Evolutionary conservation across 2,888 invertebrate genomes (phyloP), one percentile per base, ranked within the genome.

Genomic region (Bombyx huttoni): DNA sequence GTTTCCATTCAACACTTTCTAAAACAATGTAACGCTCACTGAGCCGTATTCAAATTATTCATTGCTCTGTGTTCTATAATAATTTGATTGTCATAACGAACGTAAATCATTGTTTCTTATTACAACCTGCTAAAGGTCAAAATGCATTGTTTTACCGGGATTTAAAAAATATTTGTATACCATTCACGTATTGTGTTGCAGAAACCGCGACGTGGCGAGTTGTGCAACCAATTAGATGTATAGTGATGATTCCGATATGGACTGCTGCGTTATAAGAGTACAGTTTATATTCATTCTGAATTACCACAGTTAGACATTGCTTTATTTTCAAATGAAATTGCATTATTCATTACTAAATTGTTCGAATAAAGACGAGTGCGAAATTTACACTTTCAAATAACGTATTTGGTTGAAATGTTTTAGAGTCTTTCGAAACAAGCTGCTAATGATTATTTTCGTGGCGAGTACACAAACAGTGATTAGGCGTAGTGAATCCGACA

Each of bases 21-120:
- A 79, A 80, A 78, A 79, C 75, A 79, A 76, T 76, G 68, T 73
- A 67, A 68, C 76, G 78, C 74, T 78, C 77, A 75, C 75, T 77
- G 72, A 70, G 68, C 69, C 67, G 67, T 74, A 74, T 81, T 79
- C 75, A 75, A 79, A 76, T 78, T 73, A 73, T 76, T 75, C 73
- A 69, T 73, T 73, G 75, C 73, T 73, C 74, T 71, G 74, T 53
- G 56, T 56, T 61, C 49, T 34, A 53, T 52, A 55, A 53, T 55
- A 48, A 59, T 56, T 48, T 51, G 57, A 54, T 60, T 49, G 34
- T 24, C 48, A 49, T 46, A 49, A 48, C 51, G 24, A 48, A 33
- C 49, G 50, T 48, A 51, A 14, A 48, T 53, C 49, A 49, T 51
- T 53, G 56, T 53, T 47, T 52, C 53, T 53, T 54, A 49, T 52